Evolutionary conservation across 1,140 invertebrate species (phyloP), one percentile per base, ranked within the genome.

Genomic region (Meloidogyne hapla): DNA sequence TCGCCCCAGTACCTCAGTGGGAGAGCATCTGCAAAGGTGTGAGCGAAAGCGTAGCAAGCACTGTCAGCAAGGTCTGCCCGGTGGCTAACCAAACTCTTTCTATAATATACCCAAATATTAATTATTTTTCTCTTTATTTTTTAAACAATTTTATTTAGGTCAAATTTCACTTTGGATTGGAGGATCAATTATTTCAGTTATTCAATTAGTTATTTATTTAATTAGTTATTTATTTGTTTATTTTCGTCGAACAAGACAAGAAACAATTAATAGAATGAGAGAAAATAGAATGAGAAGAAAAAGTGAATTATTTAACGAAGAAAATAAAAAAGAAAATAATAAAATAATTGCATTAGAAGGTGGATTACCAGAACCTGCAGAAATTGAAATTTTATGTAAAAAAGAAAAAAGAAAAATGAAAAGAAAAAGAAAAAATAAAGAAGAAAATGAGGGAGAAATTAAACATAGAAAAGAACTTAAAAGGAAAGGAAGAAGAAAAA

Each of bases 151-250:
- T 56, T 18, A 73, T 74, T 68, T 61, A 83, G 82, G 83, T 69
- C 83, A 84, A 80, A 77, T 84, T 61, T 84, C 83, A 15, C 79
- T 84, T n/a, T 84, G 78, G 78, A 80, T 84, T n/a, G 83, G 83
- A 21, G 83, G 81, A 21, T 84, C 83, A 13, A 74, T 84, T 8
- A 84, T 84, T 71, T 84, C 83, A 9, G 33, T 84, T n/a, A 72
- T 78, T 45, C 83, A 84, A 79, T 65, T 84, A 42, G 45, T 83
- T 65, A 77, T 82, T 71, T 82, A 82, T 71, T 63, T 77, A 40
- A 40, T 45, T 71, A 69, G 75, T 65, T 56, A 42, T 38, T 42
- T 68, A 18, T 77, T 48, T 38, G 75, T 67, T 61, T 48, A 67
- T 72, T 56, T 75, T n/a, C 21, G 65, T 42, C 74, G 70, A 61